A percentile compares a stretch with the other conserved stretches of the same genome.
Evolutionary conservation across 35 echinoderm and acorn worm species (phyloP).

Genomic region (Acanthaster planci): DNA sequence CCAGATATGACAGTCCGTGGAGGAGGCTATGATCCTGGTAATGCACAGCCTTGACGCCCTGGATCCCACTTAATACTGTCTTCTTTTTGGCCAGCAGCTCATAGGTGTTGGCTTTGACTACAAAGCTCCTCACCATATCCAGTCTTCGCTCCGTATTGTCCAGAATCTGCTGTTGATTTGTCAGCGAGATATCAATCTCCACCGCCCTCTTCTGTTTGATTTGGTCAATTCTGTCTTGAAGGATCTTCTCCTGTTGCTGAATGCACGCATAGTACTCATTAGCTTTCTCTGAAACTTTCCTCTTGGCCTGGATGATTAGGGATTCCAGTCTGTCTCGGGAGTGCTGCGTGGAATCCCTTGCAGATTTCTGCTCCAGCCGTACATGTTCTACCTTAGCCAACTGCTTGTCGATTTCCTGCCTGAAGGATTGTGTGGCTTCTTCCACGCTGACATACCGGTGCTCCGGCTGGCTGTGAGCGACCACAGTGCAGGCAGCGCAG

Average conservation of each 20-base stretch:
- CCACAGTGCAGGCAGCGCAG: background rate
- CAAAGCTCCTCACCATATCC: background rate
- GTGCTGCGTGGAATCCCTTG: background rate
- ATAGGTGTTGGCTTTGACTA: background rate
- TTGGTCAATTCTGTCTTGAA: background rate
- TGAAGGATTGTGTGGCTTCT: background rate
- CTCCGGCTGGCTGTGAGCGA: background rate
- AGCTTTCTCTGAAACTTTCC: background rate
- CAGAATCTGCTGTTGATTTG: background rate
- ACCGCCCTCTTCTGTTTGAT: background rate
- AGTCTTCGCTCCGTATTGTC: background rate
- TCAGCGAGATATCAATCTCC: background rate
- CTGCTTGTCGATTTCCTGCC: background rate
- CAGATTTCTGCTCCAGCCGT: background rate
- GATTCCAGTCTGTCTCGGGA: background rate
- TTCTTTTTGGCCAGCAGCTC: background rate
- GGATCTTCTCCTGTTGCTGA: constrained; percentile 1
- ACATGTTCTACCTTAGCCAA: background rate
- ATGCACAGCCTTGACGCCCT: background rate
- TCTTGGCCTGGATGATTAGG: background rate
- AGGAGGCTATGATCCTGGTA: too few relatives aligned
- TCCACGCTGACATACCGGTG: background rate
- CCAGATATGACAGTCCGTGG: too few relatives aligned
- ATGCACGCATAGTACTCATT: background rate
- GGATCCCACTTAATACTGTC: background rate